A percentile compares a stretch with the other conserved stretches of the same genome.
These are phyloP conservation scores for Drosophila neocordata DNA, from an alignment of 1,140 invertebrate species.

Conservation along the genomic window DNA sequence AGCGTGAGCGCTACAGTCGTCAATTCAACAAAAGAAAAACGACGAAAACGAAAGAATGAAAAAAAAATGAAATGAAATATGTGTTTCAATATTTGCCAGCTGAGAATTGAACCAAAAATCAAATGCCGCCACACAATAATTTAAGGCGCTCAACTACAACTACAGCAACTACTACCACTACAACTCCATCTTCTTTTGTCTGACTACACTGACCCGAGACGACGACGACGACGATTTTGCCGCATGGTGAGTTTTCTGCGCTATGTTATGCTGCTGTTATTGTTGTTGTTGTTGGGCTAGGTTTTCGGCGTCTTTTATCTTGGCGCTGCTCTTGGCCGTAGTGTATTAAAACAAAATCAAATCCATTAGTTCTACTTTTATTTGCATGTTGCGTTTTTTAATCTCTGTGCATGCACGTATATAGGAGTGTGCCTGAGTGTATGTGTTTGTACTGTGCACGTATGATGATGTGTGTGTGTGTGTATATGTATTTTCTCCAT, in stretches of 20 bases:
- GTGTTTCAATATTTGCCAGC: slow-evolving; percentile 12
- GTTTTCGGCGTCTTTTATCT: slow-evolving; percentile 58
- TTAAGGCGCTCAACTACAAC: slow-evolving; percentile 62
- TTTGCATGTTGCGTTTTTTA: not conserved
- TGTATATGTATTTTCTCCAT: slow-evolving; percentile 72
- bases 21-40: slow-evolving; percentile 23
- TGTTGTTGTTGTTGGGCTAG: slow-evolving; percentile 66
- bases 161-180: slow-evolving; percentile 15
- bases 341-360: slow-evolving; percentile 7
- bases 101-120: slow-evolving; percentile 36
- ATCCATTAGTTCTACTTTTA: slow-evolving; percentile 13
- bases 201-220: slow-evolving; percentile 51
- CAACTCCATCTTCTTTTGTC: slow-evolving; percentile 80
- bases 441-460: slow-evolving; percentile 24
- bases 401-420: slow-evolving; percentile 2
- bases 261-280: slow-evolving; percentile 31
- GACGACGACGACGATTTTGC: slow-evolving; percentile 55
- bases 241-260: slow-evolving; percentile 74
- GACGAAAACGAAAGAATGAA: slow-evolving; percentile 10
- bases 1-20: slow-evolving; percentile 28
- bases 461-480: slow-evolving; percentile 11
- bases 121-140: slow-evolving; percentile 56
- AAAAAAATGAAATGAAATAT: not conserved
- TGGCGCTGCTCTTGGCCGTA: slow-evolving; percentile 26
- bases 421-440: slow-evolving; percentile 1